These are phyloP conservation scores for Tragelaphus scriptus DNA, from an alignment of 2,113 vertebrate species.

Conservation along the genomic window DNA sequence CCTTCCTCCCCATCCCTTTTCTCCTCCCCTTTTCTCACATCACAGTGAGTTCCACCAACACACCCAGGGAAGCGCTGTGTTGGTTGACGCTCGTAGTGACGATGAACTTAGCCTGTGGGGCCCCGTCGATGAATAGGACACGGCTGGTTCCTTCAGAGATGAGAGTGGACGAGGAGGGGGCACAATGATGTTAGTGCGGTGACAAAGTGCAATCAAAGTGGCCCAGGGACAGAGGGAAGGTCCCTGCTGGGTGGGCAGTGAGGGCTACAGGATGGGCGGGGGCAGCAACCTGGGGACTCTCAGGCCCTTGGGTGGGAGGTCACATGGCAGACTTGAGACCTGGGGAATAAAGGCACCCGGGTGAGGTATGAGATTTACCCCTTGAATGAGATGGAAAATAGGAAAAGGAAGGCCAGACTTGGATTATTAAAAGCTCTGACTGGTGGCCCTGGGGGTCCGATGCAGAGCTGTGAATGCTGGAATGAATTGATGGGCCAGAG, in stretches of 20 bases:
- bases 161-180: not conserved
- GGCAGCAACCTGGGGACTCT: not conserved
- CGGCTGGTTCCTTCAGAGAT: not conserved
- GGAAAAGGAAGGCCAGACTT: not conserved
- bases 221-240: not conserved
- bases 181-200: not conserved
- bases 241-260: not conserved
- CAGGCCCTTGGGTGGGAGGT: not conserved
- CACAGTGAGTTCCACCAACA: no score
- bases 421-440: not conserved
- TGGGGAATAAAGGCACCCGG: not conserved
- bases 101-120: not conserved
- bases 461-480: not conserved
- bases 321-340: not conserved
- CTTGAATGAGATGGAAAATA: not conserved
- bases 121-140: not conserved
- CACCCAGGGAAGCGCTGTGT: not conserved
- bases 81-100: not conserved
- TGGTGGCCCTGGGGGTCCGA: not conserved
- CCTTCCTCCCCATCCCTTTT: no score
- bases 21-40: not conserved
- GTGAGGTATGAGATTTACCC: not conserved
- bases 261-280: not conserved
- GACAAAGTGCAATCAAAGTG: not conserved
- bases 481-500: not conserved